phyloP scores from a whole-genome alignment of 1,140 invertebrate species.

The Leptopilina boulardi region DNA sequence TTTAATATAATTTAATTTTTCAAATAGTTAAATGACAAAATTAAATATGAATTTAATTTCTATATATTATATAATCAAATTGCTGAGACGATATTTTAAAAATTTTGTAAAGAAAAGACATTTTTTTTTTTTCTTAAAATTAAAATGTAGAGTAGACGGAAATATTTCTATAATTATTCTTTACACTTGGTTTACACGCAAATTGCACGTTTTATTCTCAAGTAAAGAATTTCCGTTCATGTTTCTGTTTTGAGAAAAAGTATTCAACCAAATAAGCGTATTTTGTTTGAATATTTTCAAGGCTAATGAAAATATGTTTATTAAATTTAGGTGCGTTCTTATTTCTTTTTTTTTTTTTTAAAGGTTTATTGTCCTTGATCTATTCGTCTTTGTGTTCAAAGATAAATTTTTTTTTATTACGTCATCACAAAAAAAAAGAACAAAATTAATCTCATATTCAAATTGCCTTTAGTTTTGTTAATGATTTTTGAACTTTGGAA shows the following conservation, averaged over 20 bases:
- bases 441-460: background rate
- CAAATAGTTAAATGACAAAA: no score
- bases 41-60: no score
- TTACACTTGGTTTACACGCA: background rate
- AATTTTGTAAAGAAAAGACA: no score
- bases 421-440: background rate
- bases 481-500: background rate
- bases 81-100: no score
- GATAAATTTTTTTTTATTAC: background rate
- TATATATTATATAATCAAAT: no score
- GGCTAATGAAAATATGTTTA: background rate
- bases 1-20: no score
- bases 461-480: background rate
- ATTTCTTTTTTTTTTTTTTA: background rate
- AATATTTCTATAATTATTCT: background rate
- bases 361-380: constrained; percentile 6
- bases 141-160: no score
- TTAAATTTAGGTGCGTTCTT: background rate
- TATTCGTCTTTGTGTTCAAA: background rate
- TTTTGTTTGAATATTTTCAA: background rate
- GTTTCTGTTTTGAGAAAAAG: background rate
- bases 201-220: constrained; percentile 7
- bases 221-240: background rate
- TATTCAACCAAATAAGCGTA: background rate
- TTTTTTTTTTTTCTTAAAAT: no score